A percentile compares a stretch with the other conserved stretches of the same genome.
Conservation (phyloP, 2,888 invertebrate genomes). For the Endotricha flammealis region DNA sequence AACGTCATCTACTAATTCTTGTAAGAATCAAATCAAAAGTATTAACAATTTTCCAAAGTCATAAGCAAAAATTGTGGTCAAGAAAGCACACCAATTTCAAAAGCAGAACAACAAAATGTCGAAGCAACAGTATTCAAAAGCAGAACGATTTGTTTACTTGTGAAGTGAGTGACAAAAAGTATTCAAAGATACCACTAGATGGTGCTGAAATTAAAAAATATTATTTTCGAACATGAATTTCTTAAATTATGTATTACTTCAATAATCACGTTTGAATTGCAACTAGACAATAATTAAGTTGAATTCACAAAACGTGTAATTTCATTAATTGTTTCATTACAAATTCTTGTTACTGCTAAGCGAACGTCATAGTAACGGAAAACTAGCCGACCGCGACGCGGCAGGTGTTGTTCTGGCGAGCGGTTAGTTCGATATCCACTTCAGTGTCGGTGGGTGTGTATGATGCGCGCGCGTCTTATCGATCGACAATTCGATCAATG, state of each 20-base stretch:
- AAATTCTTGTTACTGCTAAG: not conserved
- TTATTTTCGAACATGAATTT: not conserved
- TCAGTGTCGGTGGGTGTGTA: not conserved
- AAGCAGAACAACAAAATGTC: too few species aligned
- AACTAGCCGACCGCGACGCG: not conserved
- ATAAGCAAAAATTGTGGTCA: too few species aligned
- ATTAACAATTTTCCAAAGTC: too few species aligned
- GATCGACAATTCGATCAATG: slow-evolving; percentile 30
- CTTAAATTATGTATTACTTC: not conserved
- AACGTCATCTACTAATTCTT: too few species aligned
- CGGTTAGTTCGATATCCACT: not conserved
- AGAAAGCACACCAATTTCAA: too few species aligned
- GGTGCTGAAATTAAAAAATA: not conserved
- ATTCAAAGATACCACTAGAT: slow-evolving; percentile 3
- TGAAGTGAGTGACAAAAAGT: too few species aligned
- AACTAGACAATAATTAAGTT: too few species aligned
- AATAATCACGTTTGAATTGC: too few species aligned
- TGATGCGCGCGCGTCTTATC: slow-evolving; percentile 24
- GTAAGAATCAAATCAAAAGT: too few species aligned
- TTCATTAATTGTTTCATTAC: not conserved
- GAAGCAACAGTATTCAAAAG: too few species aligned
- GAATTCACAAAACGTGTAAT: not conserved
- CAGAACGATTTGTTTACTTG: too few species aligned
- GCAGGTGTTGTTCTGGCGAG: not conserved
- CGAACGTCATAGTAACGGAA: not conserved